Percentiles rank a stretch among this genome's conserved stretches.
phyloP scores from a whole-genome alignment of 2,888 invertebrate species.

The Nemotelus nigrinus region DNA sequence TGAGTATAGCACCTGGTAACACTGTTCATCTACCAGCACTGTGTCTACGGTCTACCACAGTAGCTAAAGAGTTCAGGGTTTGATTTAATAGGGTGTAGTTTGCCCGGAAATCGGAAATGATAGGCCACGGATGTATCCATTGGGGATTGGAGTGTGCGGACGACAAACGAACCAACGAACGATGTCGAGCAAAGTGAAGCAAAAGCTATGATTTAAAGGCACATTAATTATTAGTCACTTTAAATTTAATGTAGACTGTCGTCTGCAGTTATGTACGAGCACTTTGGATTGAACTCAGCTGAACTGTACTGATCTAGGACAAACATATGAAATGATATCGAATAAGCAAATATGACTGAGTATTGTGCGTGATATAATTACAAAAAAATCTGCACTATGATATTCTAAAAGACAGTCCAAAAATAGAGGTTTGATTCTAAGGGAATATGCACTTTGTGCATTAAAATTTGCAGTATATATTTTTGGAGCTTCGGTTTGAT shows the following conservation, averaged over 20 bases:
- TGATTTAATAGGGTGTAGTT: not conserved
- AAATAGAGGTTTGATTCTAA: too few species aligned
- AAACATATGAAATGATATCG: not conserved
- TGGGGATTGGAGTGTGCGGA: not conserved
- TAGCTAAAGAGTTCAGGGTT: not conserved
- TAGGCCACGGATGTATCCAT: conserved; percentile 23
- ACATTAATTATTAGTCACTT: conserved; percentile 8
- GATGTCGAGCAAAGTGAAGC: not conserved
- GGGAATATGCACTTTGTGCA: too few species aligned
- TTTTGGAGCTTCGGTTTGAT: too few species aligned
- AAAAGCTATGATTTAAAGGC: conserved; percentile 11
- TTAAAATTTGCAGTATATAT: too few species aligned
- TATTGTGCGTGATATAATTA: not conserved
- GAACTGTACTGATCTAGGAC: conserved; percentile 22
- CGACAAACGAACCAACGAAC: not conserved
- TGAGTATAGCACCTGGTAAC: not conserved
- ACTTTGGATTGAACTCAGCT: not conserved
- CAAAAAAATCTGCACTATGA: too few species aligned
- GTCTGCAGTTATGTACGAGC: conserved; percentile 7
- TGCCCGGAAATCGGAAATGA: conserved; percentile 29
- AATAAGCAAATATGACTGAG: too few species aligned
- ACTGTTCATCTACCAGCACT: not conserved
- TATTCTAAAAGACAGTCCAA: too few species aligned
- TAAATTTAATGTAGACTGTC: conserved; percentile 22
- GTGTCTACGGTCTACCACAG: not conserved